Base-by-base conservation (phyloP, 1,140 invertebrate genomes). In the Pristionchus pacificus region DNA sequence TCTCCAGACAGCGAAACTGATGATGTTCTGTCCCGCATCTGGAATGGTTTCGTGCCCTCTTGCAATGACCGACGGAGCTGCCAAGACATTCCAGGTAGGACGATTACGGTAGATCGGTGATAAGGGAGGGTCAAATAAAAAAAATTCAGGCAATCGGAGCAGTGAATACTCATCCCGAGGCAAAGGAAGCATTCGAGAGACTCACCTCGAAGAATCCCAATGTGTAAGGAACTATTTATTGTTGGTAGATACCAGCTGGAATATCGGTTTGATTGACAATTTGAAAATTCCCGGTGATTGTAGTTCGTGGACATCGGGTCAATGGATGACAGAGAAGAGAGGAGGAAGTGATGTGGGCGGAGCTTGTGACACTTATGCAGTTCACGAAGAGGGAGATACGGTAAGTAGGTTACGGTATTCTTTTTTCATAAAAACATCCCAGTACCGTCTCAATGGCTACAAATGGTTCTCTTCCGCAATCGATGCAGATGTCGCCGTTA, bases 11-110 rank as follows among this genome's bases (percentile, higher is more conserved):
- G 83, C 85, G 1, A 89, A 89, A 80, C 77, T 87, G 24, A 88
- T 85, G 68, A 71, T 89, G 33, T 89, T 85, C 81, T 71, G 78
- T 10, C 85, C 88, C 30, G 87, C 87, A 10, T 86, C 87, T 2
- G 88, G 88, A 2, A 75, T 89, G 15, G 88, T 86, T 75, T 83
- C 84, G 19, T 89, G 88, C 83, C 88, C 88, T 14, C 77, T 89
- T 32, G 88, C 88, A 24, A 89, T 89, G 88, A 89, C 88, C 49
- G 88, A 89, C 83, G 88, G 88, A 68, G 88, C 88, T 32, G 87
- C 87, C 15, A 87, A 86, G 78, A 86, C 86, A 19, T 80, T 88
- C 57, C 83, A 87, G 77, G 86, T 86, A 30, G 28, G 27, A 15
- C 25, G 29, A 61, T 38, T 58, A 15, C 24, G 62, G 60, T 32